A percentile compares a stretch with the other conserved stretches of the same genome.
phyloP scores from a whole-genome alignment of 2,888 invertebrate species.

The Trissolcus brochymenae region DNA sequence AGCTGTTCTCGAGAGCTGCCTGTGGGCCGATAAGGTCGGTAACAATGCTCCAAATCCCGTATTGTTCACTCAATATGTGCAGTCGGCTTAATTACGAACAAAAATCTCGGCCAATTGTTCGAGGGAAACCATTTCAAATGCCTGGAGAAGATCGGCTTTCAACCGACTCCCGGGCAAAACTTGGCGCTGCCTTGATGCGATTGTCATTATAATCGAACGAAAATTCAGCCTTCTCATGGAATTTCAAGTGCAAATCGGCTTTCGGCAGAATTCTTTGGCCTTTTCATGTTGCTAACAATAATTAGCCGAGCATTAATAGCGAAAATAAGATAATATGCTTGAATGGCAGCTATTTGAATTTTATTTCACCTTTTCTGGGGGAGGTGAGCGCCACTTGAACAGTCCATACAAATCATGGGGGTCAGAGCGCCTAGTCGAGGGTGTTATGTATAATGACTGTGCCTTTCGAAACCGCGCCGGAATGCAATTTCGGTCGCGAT shows the following conservation, averaged over 20 bases:
- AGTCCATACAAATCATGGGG: constrained; percentile 30
- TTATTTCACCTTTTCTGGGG: constrained; percentile 21
- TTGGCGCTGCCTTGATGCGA: constrained; percentile 39
- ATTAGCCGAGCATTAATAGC: constrained; percentile 38
- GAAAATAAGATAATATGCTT: constrained; percentile 35
- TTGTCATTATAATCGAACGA: constrained; percentile 55
- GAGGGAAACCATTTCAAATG: constrained; percentile 62
- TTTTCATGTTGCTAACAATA: constrained; percentile 42
- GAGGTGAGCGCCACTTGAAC: constrained; percentile 7
- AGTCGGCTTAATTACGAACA: constrained; percentile 71
- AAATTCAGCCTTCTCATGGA: constrained; percentile 29
- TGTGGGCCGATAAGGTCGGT: constrained; percentile 67
- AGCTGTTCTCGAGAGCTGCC: constrained; percentile 61
- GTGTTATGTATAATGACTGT: constrained; percentile 37
- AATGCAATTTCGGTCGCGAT: constrained; percentile 68
- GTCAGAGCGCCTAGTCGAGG: constrained; percentile 16
- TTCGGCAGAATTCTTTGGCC: constrained; percentile 30
- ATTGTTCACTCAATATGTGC: constrained; percentile 69
- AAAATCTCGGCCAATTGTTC: constrained; percentile 68
- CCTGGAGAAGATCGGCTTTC: constrained; percentile 54
- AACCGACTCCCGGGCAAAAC: constrained; percentile 16
- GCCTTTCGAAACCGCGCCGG: constrained; percentile 55
- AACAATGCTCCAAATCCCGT: constrained; percentile 72
- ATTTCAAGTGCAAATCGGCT: constrained; percentile 36
- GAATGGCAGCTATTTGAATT: constrained; percentile 31